Percentiles rank a stretch among this genome's conserved stretches.
These are phyloP conservation scores for Desmophyllum pertusum DNA, from an alignment of 92 coral and sea anemone genomes.

Conservation along the genomic window DNA sequence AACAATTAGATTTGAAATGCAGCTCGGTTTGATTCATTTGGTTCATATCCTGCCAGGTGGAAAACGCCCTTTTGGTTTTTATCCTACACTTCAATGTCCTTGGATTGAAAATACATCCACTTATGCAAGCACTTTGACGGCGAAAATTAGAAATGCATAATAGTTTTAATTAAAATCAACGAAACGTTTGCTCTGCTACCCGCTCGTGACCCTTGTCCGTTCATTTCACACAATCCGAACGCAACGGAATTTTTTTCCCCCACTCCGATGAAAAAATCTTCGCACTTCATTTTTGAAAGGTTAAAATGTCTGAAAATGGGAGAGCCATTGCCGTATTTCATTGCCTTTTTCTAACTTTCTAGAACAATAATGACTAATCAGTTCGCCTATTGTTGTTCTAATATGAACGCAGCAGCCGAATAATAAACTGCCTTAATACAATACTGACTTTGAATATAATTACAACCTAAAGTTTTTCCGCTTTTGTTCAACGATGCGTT, in stretches of 20 bases:
- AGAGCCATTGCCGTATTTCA: neutral
- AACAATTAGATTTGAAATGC: neutral
- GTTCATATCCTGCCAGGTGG: neutral
- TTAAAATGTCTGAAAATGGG: neutral
- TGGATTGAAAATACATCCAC: neutral
- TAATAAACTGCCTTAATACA: constrained; percentile 43
- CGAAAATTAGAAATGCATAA: constrained; percentile 20
- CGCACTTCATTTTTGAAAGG: neutral
- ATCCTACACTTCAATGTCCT: neutral
- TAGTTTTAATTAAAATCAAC: constrained; percentile 2
- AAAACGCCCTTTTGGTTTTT: neutral
- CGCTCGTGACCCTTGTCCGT: neutral
- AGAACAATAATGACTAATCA: constrained; percentile 13
- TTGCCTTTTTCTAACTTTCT: constrained; percentile 6
- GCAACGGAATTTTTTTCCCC: neutral
- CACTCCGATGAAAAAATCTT: constrained; percentile 1
- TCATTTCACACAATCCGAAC: neutral
- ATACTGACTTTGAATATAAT: constrained; percentile 34
- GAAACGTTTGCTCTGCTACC: neutral
- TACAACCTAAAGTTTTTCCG: constrained; percentile 27
- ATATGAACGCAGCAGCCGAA: neutral
- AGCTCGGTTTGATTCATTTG: neutral
- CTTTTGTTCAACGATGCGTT: constrained; percentile 29
- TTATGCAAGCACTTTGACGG: neutral
- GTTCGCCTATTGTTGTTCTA: neutral